These are phyloP conservation scores for Myotis yumanensis DNA, from an alignment of 2,113 vertebrate genomes.

Conservation along the genomic window DNA sequence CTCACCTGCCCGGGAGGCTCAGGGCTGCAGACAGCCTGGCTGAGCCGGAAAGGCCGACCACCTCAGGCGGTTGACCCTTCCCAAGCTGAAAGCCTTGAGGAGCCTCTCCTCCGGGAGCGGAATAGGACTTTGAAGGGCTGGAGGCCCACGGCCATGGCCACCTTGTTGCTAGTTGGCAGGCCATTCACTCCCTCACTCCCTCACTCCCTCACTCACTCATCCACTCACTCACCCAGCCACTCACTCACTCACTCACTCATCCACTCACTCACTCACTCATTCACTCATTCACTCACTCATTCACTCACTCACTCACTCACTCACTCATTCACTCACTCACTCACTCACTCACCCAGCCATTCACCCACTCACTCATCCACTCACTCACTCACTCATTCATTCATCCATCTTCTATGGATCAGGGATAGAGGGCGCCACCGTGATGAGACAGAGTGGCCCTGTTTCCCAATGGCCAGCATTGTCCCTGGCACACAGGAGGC, in stretches of 20 bases:
- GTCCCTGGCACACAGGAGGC: too few species aligned
- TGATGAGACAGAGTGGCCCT: not conserved
- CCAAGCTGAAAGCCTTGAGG: not conserved
- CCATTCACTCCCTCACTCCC: not conserved
- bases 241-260: accelerated
- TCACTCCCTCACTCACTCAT: too few species aligned
- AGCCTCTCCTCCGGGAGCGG: not conserved
- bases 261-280: not conserved
- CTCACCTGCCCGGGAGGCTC: not conserved
- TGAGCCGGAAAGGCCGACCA: not conserved
- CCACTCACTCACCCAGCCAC: too few species aligned
- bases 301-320: too few species aligned
- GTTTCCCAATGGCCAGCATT: too few species aligned
- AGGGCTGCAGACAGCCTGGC: too few species aligned
- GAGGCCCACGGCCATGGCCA: not conserved
- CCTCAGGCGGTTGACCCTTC: not conserved
- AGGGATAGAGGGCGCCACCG: not conserved
- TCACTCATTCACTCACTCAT: not conserved
- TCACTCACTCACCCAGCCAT: too few species aligned
- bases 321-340: too few species aligned
- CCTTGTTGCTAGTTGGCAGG: not conserved
- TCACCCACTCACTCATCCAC: accelerated
- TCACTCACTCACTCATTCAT: not conserved
- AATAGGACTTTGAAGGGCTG: not conserved
- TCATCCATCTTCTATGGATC: not conserved